phyloP scores from a whole-genome alignment of 2,888 invertebrate species.

The Argyresthia albistria region DNA sequence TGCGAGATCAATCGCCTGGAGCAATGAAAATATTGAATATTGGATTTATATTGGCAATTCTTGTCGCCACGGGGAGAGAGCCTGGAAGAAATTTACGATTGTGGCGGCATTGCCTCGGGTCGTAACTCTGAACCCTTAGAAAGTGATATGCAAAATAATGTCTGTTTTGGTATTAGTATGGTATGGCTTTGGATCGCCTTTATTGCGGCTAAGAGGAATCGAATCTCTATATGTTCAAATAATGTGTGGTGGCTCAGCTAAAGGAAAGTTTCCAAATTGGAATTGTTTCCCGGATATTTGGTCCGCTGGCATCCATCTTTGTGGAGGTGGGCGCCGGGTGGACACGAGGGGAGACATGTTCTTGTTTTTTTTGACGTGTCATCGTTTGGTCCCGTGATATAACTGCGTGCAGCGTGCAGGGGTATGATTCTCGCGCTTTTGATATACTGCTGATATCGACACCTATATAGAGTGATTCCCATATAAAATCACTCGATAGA shows the following conservation, averaged over 20 bases:
- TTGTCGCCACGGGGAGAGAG: not conserved
- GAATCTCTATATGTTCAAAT: conserved; percentile 30
- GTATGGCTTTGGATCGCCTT: no score
- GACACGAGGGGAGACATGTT: conserved; percentile 18
- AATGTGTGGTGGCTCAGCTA: conserved; percentile 42
- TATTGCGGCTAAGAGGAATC: not conserved
- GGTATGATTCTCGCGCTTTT: no score
- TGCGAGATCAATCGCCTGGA: not conserved
- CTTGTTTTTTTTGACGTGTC: conserved; percentile 47
- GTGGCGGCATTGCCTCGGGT: not conserved
- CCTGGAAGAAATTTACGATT: conserved; percentile 1
- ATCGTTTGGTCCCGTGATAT: conserved; percentile 20
- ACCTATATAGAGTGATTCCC: no score
- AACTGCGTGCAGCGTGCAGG: not conserved
- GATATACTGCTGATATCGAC: no score
- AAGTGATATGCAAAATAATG: not conserved
- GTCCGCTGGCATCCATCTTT: conserved; percentile 52
- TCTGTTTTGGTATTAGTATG: no score
- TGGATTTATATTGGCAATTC: conserved; percentile 6
- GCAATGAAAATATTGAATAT: conserved; percentile 4
- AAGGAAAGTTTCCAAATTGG: conserved; percentile 64
- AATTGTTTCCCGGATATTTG: conserved; percentile 61
- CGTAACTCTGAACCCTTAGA: not conserved
- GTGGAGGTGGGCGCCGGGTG: conserved; percentile 24
- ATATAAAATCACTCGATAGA: no score